These are phyloP conservation scores for Palythoa grandis DNA, from an alignment of 92 coral and sea anemone species.

Conservation along the genomic window DNA sequence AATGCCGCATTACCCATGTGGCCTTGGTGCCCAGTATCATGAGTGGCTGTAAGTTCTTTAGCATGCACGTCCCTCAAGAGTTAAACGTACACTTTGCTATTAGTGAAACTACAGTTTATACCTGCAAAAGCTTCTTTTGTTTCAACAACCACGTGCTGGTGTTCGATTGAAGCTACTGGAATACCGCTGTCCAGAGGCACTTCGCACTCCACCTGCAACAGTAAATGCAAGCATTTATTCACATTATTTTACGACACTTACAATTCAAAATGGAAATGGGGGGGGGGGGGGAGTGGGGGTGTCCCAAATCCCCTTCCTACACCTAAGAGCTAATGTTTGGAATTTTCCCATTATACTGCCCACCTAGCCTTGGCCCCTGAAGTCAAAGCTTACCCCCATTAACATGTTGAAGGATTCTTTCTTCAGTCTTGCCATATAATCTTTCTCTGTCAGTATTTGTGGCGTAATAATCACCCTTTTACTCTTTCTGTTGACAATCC, in stretches of 20 bases:
- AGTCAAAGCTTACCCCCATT: constrained; percentile 61
- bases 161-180: constrained; percentile 84
- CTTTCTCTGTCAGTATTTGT: constrained; percentile 73
- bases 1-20: too few relatives aligned
- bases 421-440: constrained; percentile 71
- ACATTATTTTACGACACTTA: too few relatives aligned
- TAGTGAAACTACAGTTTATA: background rate
- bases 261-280: too few relatives aligned
- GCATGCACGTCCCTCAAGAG: too few relatives aligned
- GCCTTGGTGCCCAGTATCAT: too few relatives aligned
- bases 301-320: too few relatives aligned
- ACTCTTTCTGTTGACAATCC: constrained; percentile 87
- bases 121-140: constrained; percentile 61
- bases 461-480: constrained; percentile 75
- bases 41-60: too few relatives aligned
- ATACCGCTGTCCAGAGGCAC: constrained; percentile 86
- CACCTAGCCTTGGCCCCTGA: too few relatives aligned
- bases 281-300: too few relatives aligned
- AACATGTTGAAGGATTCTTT: constrained; percentile 81
- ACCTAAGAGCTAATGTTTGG: too few relatives aligned
- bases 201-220: constrained; percentile 72
- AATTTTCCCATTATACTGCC: too few relatives aligned
- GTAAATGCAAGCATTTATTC: background rate
- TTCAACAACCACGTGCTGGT: constrained; percentile 79
- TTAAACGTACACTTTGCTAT: too few relatives aligned